These are phyloP conservation scores for Momotus momota DNA, from an alignment of 2,797 vertebrate genomes.

Conservation along the genomic window DNA sequence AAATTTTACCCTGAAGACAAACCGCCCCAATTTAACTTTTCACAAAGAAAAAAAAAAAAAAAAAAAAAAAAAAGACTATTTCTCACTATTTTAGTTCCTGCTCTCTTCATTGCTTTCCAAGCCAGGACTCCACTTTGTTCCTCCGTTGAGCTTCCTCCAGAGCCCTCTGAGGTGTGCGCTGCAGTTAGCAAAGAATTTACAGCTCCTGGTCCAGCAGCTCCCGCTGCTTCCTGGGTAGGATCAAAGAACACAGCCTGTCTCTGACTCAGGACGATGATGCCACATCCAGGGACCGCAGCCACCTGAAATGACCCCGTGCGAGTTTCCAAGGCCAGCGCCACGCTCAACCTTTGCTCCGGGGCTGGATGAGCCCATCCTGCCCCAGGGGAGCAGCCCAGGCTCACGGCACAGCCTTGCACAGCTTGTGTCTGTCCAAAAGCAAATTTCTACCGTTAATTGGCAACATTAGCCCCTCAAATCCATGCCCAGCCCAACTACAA, in stretches of 20 bases:
- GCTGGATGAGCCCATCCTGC: neutral
- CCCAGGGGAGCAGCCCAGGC: neutral
- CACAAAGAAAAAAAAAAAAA: too few species aligned
- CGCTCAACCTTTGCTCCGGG: neutral
- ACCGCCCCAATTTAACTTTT: too few species aligned
- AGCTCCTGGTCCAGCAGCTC: neutral
- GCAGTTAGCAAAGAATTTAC: neutral
- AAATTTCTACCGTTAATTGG: neutral
- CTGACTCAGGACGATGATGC: fast-evolving
- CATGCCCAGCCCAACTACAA: neutral
- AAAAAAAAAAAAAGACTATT: neutral
- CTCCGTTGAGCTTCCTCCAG: neutral
- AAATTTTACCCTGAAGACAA: neutral
- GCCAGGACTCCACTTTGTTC: neutral
- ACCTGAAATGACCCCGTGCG: neutral
- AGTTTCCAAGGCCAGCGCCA: fast-evolving
- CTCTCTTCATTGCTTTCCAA: neutral
- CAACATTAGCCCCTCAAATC: neutral
- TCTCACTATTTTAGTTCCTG: neutral
- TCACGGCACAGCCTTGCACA: neutral
- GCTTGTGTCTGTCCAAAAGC: neutral
- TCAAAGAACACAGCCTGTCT: neutral
- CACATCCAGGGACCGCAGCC: fast-evolving
- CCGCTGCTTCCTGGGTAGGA: neutral
- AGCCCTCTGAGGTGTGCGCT: neutral